Evolutionary conservation across 2,888 invertebrate genomes (phyloP), one percentile per base, ranked within the genome.

Genomic region (Drosophila ustulata): DNA sequence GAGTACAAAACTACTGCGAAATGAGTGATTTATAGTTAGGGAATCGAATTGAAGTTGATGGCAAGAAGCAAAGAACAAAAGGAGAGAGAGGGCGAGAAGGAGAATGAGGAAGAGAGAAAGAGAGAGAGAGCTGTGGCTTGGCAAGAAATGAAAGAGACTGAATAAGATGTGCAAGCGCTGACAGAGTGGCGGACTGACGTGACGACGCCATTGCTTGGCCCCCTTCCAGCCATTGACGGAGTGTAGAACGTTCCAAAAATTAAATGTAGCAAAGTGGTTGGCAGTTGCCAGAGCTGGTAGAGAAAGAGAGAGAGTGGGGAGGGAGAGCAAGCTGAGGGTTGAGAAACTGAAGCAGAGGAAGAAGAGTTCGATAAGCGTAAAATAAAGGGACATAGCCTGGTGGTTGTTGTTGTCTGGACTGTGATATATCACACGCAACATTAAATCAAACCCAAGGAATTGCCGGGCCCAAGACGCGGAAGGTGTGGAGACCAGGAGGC

Each of bases 11-110:
- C 72, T 67, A 75, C 82, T 63, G 57, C 70, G 70, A 89, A 86
- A 84, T 91, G 90, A 91, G 89, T 91, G 90, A 91, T 90, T 91
- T 90, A 90, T 90, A 80, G 90, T 75, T 63, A 75, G 75, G 75
- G 77, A 71, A 81, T 77, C 75, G 79, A 83, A 90, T 86, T 84
- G 81, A 85, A 90, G 83, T 88, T 91, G 88, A 91, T 91, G 90
- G 78, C 76, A 66, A 70, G 57, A 65, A 79, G 41, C 23, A 45
- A 26, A n/a, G 41, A 43, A 23, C 45, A 61, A 52, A 39, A 63
- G 7, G 13, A 23, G 1, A 13, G 2, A 37, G 41, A 52, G 25
- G 25, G n/a, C n/a, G n/a, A n/a, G n/a, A n/a, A n/a, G n/a, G n/a
- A n/a, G n/a, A n/a, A n/a, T n/a, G n/a, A n/a, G n/a, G n/a, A n/a